Conservation (phyloP, 2,888 invertebrate species). For the Gonocerus acuteangulatus region DNA sequence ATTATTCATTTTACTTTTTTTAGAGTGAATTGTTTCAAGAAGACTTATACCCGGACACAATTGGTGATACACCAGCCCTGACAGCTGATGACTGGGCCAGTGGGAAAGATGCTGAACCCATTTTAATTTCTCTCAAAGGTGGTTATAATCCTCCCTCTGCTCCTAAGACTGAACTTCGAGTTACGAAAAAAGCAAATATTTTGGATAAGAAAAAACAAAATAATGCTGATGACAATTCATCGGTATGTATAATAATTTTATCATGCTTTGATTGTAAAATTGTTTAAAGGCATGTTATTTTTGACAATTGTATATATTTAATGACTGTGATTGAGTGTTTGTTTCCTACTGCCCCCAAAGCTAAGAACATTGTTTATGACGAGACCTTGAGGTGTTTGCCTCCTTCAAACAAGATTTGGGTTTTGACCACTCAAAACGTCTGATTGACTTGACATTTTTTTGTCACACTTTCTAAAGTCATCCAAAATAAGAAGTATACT, state of each 20-base stretch:
- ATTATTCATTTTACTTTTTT: slow-evolving; percentile 33
- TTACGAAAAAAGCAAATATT: slow-evolving; percentile 71
- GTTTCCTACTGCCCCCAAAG: no score
- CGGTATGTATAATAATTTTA: slow-evolving; percentile 1
- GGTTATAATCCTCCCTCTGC: slow-evolving; percentile 55
- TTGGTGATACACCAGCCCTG: slow-evolving; percentile 79
- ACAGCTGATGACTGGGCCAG: slow-evolving; percentile 88
- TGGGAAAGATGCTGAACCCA: slow-evolving; percentile 83
- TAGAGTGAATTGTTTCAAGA: slow-evolving; percentile 93
- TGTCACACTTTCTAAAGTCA: no score
- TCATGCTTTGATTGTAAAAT: neutral
- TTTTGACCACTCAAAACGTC: no score
- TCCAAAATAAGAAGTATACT: no score
- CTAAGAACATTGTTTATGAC: no score
- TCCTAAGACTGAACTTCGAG: slow-evolving; percentile 57
- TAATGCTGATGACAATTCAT: slow-evolving; percentile 24
- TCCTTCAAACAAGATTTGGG: no score
- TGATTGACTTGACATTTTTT: no score
- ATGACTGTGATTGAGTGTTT: no score
- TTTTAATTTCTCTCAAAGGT: slow-evolving; percentile 85
- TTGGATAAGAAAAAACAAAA: slow-evolving; percentile 54
- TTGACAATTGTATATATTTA: no score
- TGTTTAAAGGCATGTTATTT: no score
- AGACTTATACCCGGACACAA: slow-evolving; percentile 91
- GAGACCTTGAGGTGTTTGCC: no score